Evolutionary conservation across 1,140 invertebrate species (phyloP).

Genomic region (Caenorhabditis latens): DNA sequence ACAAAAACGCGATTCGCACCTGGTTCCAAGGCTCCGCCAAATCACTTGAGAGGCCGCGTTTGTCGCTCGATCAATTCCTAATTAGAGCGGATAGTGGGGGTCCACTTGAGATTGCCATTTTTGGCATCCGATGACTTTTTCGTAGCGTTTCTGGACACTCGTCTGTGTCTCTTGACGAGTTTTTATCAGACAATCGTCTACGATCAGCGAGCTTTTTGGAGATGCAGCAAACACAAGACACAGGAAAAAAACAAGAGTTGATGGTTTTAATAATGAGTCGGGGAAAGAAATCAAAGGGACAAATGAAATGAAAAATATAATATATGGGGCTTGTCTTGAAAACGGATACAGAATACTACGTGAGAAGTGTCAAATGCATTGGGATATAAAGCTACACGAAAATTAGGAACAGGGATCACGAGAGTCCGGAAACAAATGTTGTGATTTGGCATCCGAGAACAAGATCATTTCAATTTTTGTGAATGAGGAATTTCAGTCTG

Average conservation of each 20-base stretch:
- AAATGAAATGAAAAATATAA: neutral
- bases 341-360: neutral
- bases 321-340: neutral
- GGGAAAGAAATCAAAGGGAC: neutral
- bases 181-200: slow-evolving; percentile 46
- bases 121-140: slow-evolving; percentile 22
- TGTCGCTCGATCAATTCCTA: slow-evolving; percentile 51
- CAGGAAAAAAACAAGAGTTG: neutral
- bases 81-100: slow-evolving; percentile 23
- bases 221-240: slow-evolving; percentile 14
- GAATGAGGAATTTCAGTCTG: too few relatives aligned
- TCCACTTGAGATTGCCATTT: slow-evolving; percentile 50
- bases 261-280: neutral
- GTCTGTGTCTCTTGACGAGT: neutral
- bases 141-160: neutral
- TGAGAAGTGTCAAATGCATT: neutral
- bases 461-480: too few relatives aligned
- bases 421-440: too few relatives aligned
- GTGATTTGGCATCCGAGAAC: too few relatives aligned
- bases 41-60: slow-evolving; percentile 51
- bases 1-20: slow-evolving; percentile 54
- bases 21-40: slow-evolving; percentile 47
- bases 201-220: neutral
- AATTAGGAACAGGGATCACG: too few relatives aligned
- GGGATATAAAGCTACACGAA: too few relatives aligned